Conservation (phyloP, 2,797 vertebrate species). For the Hoplostethus atlanticus region DNA sequence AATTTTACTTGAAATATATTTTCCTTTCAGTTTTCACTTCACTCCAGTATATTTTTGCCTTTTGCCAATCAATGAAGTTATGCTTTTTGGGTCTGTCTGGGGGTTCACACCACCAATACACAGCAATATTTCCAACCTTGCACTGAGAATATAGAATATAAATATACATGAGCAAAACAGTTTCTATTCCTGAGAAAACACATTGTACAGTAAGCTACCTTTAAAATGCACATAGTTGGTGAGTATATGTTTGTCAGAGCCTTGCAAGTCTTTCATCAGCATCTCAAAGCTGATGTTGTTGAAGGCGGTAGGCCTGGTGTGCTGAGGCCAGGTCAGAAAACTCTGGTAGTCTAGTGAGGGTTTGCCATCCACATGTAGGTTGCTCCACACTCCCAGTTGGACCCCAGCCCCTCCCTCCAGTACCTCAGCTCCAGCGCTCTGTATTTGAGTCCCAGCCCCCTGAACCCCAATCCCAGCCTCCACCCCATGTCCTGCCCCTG, state of each 20-base stretch:
- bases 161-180: background rate
- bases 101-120: no score
- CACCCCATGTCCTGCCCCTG: background rate
- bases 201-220: slow-evolving; percentile 69
- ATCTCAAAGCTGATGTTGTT: slow-evolving; percentile 28
- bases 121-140: background rate
- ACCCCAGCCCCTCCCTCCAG: background rate
- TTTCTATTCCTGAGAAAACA: background rate
- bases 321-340: slow-evolving; percentile 61
- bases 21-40: background rate
- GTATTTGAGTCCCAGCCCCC: background rate
- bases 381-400: slow-evolving; percentile 14
- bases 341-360: background rate
- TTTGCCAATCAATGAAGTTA: background rate
- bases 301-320: slow-evolving; percentile 55
- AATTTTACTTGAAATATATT: slow-evolving; percentile 9
- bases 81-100: no score
- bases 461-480: background rate
- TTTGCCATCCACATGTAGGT: slow-evolving; percentile 33
- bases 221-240: slow-evolving; percentile 83
- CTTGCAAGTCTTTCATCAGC: slow-evolving; percentile 44
- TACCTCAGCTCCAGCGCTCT: background rate
- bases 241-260: slow-evolving; percentile 80
- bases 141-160: background rate
- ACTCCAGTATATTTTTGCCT: background rate